Evolutionary conservation across 2,888 invertebrate species (phyloP).

Genomic region (Mythimna pallens): DNA sequence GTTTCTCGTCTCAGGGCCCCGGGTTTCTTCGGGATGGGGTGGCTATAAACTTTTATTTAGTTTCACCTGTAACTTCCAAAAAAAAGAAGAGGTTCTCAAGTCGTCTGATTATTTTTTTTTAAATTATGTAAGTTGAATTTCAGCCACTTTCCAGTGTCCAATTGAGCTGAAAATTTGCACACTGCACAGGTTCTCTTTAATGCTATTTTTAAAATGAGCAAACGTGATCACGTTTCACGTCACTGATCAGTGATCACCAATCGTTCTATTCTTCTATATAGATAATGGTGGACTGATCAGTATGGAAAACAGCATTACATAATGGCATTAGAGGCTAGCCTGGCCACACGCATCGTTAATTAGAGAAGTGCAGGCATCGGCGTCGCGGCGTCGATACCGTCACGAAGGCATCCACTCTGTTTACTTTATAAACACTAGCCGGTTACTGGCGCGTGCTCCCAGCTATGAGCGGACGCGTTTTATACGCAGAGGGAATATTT

Average conservation of each 20-base stretch:
- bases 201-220: too few relatives aligned
- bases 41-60: not conserved
- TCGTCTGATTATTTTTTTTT: too few relatives aligned
- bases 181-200: too few relatives aligned
- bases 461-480: constrained; percentile 22
- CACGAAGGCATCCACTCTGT: constrained; percentile 70
- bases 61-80: too few relatives aligned
- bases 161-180: too few relatives aligned
- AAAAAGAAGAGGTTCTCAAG: too few relatives aligned
- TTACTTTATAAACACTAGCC: constrained; percentile 73
- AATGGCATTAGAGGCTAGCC: constrained; percentile 21
- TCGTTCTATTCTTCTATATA: not conserved
- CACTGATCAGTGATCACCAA: too few relatives aligned
- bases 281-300: not conserved
- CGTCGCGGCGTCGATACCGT: constrained; percentile 60
- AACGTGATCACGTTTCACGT: too few relatives aligned
- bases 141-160: too few relatives aligned
- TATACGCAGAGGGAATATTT: too few relatives aligned
- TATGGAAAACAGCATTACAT: constrained; percentile 10
- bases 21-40: not conserved
- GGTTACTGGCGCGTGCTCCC: constrained; percentile 49
- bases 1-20: too few relatives aligned
- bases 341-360: constrained; percentile 74
- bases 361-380: constrained; percentile 66
- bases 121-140: too few relatives aligned